A percentile compares a stretch with the other conserved stretches of the same genome.
These are phyloP conservation scores for Lasioglossum oenotherae DNA, from an alignment of 2,888 invertebrate species.

Conservation along the genomic window DNA sequence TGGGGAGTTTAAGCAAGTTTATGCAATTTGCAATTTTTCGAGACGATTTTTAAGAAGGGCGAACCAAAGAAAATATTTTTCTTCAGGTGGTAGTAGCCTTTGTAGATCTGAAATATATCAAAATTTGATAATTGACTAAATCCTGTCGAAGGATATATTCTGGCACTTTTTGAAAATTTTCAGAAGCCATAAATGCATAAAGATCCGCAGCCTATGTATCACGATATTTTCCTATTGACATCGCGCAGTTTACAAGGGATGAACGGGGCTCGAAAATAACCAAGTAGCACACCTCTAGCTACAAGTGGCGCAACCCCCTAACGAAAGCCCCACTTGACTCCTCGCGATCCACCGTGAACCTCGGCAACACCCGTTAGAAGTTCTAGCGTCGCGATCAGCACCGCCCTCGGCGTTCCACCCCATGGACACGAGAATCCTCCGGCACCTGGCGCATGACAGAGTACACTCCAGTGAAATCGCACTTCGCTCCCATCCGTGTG, in stretches of 20 bases:
- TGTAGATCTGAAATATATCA: no score
- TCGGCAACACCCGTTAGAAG: constrained; percentile 67
- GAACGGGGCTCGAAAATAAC: constrained; percentile 47
- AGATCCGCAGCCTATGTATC: no score
- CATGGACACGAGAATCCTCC: constrained; percentile 63
- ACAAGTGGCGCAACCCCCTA: constrained; percentile 61
- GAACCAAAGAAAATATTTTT: no score
- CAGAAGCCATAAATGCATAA: no score
- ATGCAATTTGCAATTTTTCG: no score
- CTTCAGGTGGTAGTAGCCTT: no score
- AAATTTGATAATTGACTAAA: no score
- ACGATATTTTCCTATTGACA: neutral
- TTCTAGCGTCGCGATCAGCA: constrained; percentile 59
- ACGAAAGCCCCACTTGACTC: constrained; percentile 63
- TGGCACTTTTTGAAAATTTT: no score
- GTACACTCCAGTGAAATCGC: constrained; percentile 73
- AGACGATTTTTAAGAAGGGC: no score
- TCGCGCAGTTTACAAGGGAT: neutral
- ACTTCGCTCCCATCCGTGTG: constrained; percentile 41
- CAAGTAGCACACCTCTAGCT: constrained; percentile 54
- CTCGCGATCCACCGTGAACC: constrained; percentile 51
- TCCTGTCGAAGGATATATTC: no score
- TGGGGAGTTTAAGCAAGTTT: no score
- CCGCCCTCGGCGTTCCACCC: constrained; percentile 59
- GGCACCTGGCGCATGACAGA: constrained; percentile 75